Percentiles rank a stretch among this genome's conserved stretches.
Conservation (phyloP, 2,797 vertebrate genomes). For the Babyrousa celebensis region DNA sequence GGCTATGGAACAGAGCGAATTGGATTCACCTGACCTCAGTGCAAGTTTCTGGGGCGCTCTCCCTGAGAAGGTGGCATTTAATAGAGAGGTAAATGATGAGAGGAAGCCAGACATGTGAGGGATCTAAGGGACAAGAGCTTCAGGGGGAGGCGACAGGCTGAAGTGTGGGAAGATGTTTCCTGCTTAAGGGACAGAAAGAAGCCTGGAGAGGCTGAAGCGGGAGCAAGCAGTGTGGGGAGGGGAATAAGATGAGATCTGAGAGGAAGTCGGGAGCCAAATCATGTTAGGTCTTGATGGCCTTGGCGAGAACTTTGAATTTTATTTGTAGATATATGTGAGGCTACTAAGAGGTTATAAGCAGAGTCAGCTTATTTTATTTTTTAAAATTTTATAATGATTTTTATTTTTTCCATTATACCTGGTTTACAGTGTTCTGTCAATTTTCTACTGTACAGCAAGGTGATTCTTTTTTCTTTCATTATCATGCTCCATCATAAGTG, state of each 20-base stretch:
- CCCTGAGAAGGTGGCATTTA: not conserved
- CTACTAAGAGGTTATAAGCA: not conserved
- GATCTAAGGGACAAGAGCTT: no score
- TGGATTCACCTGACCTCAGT: not conserved
- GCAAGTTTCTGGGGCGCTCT: not conserved
- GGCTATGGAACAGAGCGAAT: not conserved
- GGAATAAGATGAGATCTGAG: not conserved
- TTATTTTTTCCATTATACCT: no score
- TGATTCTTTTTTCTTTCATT: no score
- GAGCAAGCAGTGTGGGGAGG: fast-evolving
- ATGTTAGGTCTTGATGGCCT: fast-evolving
- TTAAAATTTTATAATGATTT: no score
- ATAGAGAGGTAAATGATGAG: not conserved
- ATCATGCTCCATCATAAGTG: no score
- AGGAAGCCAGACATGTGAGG: not conserved
- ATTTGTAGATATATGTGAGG: not conserved
- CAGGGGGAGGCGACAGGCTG: not conserved
- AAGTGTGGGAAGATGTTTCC: no score
- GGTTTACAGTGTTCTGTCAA: no score
- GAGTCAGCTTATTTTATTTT: not conserved
- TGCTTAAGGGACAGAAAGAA: not conserved
- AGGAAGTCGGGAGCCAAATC: not conserved
- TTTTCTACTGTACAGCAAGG: no score
- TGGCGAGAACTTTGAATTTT: not conserved
- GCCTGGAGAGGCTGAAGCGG: not conserved